Percentiles rank a stretch among this genome's conserved stretches.
Conservation (phyloP, 2,113 vertebrate species). For the Rattus rattus region DNA sequence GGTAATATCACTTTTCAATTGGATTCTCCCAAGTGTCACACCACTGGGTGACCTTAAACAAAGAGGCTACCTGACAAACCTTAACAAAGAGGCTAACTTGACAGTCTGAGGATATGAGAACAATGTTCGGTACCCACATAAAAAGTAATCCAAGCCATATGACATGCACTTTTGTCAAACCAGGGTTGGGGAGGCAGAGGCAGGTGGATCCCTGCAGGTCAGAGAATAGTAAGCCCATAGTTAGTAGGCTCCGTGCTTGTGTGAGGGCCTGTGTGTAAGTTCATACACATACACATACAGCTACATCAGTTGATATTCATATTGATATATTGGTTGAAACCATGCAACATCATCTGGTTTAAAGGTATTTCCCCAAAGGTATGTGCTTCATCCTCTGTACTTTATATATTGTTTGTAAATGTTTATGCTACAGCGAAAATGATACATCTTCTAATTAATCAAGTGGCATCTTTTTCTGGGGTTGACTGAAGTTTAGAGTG, state of each 20-base stretch:
- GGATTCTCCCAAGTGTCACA: background rate
- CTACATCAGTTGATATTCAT: background rate
- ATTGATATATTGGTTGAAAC: background rate
- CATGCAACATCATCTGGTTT: background rate
- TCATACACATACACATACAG: background rate
- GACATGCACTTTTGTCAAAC: rapidly evolving
- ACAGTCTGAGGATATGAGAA: background rate
- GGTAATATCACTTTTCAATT: background rate
- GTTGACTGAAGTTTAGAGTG: too few relatives aligned
- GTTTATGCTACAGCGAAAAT: background rate
- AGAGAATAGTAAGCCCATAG: background rate
- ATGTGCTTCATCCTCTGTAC: background rate
- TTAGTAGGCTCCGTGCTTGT: background rate
- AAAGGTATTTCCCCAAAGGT: background rate
- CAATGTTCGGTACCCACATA: background rate
- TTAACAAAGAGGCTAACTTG: background rate
- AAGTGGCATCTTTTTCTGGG: background rate
- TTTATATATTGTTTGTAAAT: background rate
- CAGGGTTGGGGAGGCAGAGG: background rate
- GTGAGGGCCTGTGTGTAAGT: background rate
- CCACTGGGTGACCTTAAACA: background rate
- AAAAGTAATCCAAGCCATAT: background rate
- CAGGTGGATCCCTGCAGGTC: background rate
- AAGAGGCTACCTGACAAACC: background rate
- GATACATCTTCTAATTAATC: background rate